Evolutionary conservation across 2,797 vertebrate species (phyloP).

Genomic region (Sebastiscus albofasciatus): DNA sequence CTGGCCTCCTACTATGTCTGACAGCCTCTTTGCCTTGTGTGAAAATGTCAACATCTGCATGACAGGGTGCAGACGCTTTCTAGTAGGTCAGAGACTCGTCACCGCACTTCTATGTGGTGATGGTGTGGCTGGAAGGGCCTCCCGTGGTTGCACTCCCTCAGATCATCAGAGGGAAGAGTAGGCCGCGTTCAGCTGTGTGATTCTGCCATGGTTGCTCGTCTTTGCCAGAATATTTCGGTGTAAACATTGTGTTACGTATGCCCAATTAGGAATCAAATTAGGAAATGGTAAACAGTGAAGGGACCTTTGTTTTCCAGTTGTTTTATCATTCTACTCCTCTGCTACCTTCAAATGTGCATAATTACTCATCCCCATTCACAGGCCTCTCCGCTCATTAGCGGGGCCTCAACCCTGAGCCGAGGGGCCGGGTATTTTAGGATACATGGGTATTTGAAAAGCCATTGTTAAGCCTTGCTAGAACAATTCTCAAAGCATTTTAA

Average conservation of each 20-base stretch:
- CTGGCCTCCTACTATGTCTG: slow-evolving; percentile 36
- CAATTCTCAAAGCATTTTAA: slow-evolving; percentile 23
- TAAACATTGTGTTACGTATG: slow-evolving; percentile 64
- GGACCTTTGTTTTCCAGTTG: slow-evolving; percentile 67
- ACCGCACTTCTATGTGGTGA: neutral
- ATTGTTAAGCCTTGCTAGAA: slow-evolving; percentile 2
- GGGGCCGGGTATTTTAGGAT: slow-evolving; percentile 41
- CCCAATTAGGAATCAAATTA: slow-evolving; percentile 76
- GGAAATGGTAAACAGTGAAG: slow-evolving; percentile 60
- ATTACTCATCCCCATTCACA: slow-evolving; percentile 56
- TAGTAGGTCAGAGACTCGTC: slow-evolving; percentile 20
- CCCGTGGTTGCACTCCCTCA: neutral
- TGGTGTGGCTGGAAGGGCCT: slow-evolving; percentile 9
- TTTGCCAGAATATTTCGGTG: slow-evolving; percentile 64
- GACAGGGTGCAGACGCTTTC: slow-evolving; percentile 33
- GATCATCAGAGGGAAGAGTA: slow-evolving; percentile 18
- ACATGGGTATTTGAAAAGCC: slow-evolving; percentile 32
- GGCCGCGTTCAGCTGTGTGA: slow-evolving; percentile 18
- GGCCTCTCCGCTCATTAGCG: slow-evolving; percentile 57
- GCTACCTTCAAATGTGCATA: slow-evolving; percentile 61
- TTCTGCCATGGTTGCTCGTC: slow-evolving; percentile 29
- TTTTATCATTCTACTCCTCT: slow-evolving; percentile 56
- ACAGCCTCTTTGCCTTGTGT: slow-evolving; percentile 52
- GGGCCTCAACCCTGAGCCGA: slow-evolving; percentile 41
- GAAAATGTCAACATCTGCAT: slow-evolving; percentile 57